A percentile compares a stretch with the other conserved stretches of the same genome.
phyloP scores from a whole-genome alignment of 2,113 vertebrate genomes.

The Hemicordylus capensis region DNA sequence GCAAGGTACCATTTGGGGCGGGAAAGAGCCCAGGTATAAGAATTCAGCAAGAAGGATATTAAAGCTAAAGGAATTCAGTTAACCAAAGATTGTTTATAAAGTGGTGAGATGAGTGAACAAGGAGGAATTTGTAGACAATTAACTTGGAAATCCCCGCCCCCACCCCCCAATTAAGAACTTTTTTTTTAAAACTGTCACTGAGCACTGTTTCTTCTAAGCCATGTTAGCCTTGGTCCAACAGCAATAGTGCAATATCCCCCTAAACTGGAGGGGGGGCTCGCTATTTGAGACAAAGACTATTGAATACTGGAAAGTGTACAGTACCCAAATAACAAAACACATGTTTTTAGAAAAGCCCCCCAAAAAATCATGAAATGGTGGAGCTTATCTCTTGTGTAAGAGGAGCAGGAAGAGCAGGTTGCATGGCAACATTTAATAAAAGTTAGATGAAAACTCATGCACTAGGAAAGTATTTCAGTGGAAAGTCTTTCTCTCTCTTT shows the following conservation, averaged over 20 bases:
- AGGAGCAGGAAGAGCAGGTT: too few relatives aligned
- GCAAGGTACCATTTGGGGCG: not conserved
- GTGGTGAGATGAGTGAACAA: not conserved
- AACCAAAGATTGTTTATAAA: not conserved
- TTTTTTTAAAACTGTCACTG: too few relatives aligned
- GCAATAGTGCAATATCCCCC: not conserved
- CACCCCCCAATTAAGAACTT: not conserved
- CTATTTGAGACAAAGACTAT: not conserved
- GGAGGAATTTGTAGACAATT: not conserved
- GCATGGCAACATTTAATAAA: too few relatives aligned
- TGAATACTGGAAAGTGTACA: not conserved
- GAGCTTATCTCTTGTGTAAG: too few relatives aligned
- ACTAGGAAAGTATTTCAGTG: not conserved
- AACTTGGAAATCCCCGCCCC: too few relatives aligned
- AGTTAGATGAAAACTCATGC: not conserved
- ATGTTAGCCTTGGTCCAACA: not conserved
- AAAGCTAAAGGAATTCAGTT: not conserved
- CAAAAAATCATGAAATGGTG: not conserved
- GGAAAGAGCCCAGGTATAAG: not conserved
- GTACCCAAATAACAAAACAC: not conserved
- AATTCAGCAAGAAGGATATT: not conserved
- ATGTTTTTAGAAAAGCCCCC: not conserved
- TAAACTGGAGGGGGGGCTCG: not conserved
- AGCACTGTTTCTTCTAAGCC: not conserved
- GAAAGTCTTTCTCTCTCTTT: too few relatives aligned